Conservation (phyloP, 2,113 vertebrate genomes). For the Plecturocebus donacophilus region DNA sequence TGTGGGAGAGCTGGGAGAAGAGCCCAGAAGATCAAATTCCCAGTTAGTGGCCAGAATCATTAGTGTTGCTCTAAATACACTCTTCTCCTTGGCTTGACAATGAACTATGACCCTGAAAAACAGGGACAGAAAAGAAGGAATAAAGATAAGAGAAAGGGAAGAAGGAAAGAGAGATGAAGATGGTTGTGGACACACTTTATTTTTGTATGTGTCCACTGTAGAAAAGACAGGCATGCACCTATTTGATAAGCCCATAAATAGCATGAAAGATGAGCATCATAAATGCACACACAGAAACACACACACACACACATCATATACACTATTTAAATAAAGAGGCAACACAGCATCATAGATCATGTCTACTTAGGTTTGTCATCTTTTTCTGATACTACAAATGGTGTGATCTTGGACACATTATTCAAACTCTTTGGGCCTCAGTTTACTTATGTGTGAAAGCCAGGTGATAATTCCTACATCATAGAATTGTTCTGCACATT, state of each 20-base stretch:
- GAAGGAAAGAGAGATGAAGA: not conserved
- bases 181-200: not conserved
- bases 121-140: not conserved
- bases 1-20: slow-evolving; percentile 36
- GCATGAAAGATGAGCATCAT: not conserved
- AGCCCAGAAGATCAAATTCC: slow-evolving; percentile 70
- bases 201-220: not conserved
- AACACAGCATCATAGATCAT: not conserved
- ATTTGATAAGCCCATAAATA: not conserved
- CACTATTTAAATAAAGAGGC: not conserved
- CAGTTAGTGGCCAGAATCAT: slow-evolving; percentile 65
- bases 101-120: slow-evolving; percentile 45
- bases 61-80: slow-evolving; percentile 74
- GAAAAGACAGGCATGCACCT: not conserved
- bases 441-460: not conserved
- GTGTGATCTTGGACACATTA: not conserved
- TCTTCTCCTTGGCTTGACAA: slow-evolving; percentile 59
- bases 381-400: not conserved
- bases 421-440: not conserved
- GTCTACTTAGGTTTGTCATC: not conserved
- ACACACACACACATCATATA: not conserved
- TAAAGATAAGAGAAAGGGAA: not conserved
- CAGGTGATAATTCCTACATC: not conserved
- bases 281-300: not conserved
- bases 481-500: not conserved